These are phyloP conservation scores for Diplolepis rosae DNA, from an alignment of 2,888 invertebrate genomes.

Conservation along the genomic window DNA sequence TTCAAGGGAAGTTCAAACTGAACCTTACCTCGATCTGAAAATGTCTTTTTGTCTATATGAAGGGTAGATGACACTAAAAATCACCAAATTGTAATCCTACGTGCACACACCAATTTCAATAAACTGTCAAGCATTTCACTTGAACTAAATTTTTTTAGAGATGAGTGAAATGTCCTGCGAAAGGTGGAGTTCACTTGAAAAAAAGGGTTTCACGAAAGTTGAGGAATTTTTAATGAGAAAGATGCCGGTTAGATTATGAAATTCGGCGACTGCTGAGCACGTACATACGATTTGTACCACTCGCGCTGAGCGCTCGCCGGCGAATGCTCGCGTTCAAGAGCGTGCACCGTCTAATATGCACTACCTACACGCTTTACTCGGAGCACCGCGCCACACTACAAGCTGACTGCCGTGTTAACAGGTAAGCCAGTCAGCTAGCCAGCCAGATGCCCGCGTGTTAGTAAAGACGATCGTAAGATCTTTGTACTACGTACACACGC, in stretches of 20 bases:
- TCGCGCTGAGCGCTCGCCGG: conserved; percentile 66
- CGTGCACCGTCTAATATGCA: conserved; percentile 65
- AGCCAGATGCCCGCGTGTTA: conserved; percentile 6
- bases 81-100: conserved; percentile 12
- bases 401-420: conserved; percentile 64
- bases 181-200: neutral
- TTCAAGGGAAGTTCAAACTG: conserved; percentile 19
- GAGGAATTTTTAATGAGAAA: neutral
- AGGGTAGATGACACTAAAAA: neutral
- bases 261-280: conserved; percentile 32
- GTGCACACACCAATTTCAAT: conserved; percentile 20
- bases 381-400: conserved; percentile 50
- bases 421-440: conserved; percentile 52
- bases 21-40: conserved; percentile 27
- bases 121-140: conserved; percentile 22
- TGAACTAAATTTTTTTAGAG: conserved; percentile 1
- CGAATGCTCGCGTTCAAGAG: conserved; percentile 63
- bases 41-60: conserved; percentile 4
- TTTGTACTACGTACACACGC: neutral
- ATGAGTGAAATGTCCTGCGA: neutral
- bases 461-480: conserved; percentile 6
- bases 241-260: conserved; percentile 5
- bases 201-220: neutral
- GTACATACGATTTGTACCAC: conserved; percentile 44
- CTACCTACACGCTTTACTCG: conserved; percentile 49